These are phyloP conservation scores for Scopus umbretta DNA, from an alignment of 2,113 vertebrate genomes.

Conservation along the genomic window DNA sequence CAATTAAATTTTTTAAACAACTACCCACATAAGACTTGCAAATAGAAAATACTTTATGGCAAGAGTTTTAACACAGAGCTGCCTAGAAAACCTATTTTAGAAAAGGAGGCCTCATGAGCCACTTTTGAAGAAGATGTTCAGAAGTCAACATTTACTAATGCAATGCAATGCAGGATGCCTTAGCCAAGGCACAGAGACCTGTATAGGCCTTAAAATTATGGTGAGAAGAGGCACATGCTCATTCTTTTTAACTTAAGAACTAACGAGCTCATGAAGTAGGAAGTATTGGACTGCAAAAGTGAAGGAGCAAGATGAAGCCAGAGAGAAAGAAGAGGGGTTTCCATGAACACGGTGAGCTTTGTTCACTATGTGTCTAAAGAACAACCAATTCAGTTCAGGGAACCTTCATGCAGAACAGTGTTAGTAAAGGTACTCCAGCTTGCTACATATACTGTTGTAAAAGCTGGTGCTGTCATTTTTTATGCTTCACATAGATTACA, in stretches of 20 bases:
- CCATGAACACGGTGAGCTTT: background rate
- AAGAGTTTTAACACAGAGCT: background rate
- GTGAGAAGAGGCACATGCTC: background rate
- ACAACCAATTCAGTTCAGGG: background rate
- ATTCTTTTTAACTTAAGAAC: background rate
- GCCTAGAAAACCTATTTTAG: background rate
- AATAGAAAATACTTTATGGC: background rate
- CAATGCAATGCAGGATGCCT: background rate
- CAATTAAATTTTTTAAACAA: background rate
- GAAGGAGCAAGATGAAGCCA: background rate
- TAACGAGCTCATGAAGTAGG: background rate
- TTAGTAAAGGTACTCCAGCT: background rate
- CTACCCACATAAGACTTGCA: too few relatives aligned
- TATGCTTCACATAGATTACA: background rate
- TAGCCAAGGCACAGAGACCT: background rate
- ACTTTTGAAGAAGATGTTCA: background rate
- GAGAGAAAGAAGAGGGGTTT: background rate
- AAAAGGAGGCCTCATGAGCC: background rate
- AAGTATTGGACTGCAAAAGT: background rate
- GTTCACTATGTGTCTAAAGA: background rate
- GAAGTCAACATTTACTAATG: background rate
- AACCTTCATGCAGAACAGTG: background rate
- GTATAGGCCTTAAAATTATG: background rate
- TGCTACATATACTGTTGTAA: background rate
- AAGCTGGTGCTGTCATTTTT: background rate